Base-by-base conservation (phyloP, 1,140 invertebrate species). In the Diabrotica undecimpunctata region DNA sequence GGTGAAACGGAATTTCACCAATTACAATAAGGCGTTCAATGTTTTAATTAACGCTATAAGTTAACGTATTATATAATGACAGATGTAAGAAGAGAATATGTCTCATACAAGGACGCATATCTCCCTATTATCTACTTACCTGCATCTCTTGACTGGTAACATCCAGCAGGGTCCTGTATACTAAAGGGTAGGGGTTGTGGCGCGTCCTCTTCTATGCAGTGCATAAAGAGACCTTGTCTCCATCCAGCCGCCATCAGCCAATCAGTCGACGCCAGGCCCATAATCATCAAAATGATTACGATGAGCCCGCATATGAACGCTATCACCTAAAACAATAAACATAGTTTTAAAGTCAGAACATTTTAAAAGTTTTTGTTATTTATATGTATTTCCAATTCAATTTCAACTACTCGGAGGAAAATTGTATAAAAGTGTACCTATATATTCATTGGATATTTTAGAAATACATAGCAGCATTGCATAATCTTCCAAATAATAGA, bases 251-350 rank as follows among this genome's bases (percentile, higher is more conserved):
- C 88, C 87, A 96, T 91, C 71, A 97, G 82, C 96, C 96, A 98
- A 77, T 96, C 94, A 9, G 93, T 93, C 39, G 93, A 95, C 36
- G 90, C 90, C 69, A 98, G 82, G 6, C 93, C 92, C 84, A 97
- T 87, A 73, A 96, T 89, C 88, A 97, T 94, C 68, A 98, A 82
- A 51, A 95, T 83, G 66, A 96, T 87, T 64, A 96, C 95, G 72
- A 97, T 90, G 68, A 95, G 83, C 14, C 95, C 94, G 80, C 95
- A 98, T 81, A 97, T 94, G 77, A 98, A 90, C 58, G 96, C 95
- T 75, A 97, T 96, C 77, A 97, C 93, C 94, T 97, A 83, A 13
- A 81, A 56, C 37, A 50, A 46, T n/a, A 46, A 46, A 46, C 8
- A 46, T n/a, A n/a, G n/a, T 6, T 10, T 46, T 10, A 46, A 46